Evolutionary conservation across 1,140 invertebrate genomes (phyloP).

Genomic region (Pentalonia nigronervosa): DNA sequence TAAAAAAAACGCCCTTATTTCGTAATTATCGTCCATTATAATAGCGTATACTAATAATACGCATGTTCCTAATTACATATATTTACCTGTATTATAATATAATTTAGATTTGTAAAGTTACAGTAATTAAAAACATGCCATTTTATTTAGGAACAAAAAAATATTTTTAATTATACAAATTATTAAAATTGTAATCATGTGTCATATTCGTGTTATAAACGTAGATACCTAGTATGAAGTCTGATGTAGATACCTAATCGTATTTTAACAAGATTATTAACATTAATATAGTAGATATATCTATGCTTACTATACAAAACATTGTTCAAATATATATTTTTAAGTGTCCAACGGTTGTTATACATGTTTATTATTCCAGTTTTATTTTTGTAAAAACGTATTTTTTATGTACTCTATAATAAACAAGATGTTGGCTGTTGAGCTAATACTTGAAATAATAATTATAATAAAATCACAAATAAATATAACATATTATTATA

Average conservation of each 20-base stretch:
- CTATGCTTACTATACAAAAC: background rate
- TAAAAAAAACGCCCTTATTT: background rate
- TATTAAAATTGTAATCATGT: background rate
- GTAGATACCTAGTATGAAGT: background rate
- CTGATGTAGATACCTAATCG: background rate
- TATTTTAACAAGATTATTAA: background rate
- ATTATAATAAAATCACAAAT: background rate
- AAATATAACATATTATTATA: background rate
- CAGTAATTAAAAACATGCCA: background rate
- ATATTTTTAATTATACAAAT: background rate
- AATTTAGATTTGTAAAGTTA: background rate
- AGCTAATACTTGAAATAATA: background rate
- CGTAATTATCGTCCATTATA: conserved; percentile 15
- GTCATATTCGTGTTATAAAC: background rate
- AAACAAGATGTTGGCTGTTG: no score
- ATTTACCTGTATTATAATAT: background rate
- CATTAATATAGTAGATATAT: background rate
- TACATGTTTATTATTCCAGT: background rate
- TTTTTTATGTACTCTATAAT: no score
- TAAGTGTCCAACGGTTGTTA: background rate
- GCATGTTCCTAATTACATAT: background rate
- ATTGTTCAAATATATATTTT: background rate
- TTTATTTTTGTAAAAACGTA: no score
- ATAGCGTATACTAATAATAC: background rate
- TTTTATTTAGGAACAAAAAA: background rate